These are phyloP conservation scores for Chloromyia formosa DNA, from an alignment of 2,888 invertebrate genomes.

Conservation along the genomic window DNA sequence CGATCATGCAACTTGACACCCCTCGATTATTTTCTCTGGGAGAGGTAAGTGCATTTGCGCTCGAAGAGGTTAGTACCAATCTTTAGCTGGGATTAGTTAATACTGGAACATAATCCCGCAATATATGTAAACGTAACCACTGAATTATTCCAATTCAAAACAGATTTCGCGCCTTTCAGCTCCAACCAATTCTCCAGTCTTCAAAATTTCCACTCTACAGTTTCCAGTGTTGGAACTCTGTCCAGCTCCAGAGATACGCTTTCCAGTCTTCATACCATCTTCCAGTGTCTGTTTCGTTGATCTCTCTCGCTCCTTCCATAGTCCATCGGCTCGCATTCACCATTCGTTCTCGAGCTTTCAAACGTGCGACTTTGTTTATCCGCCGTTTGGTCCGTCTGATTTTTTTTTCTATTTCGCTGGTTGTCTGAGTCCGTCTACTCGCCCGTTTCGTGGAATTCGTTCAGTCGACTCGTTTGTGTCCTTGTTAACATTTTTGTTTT, in stretches of 20 bases:
- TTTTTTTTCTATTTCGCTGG: not conserved
- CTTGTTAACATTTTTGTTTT: not conserved
- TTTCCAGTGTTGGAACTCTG: not conserved
- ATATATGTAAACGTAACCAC: too few relatives aligned
- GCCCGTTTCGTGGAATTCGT: not conserved
- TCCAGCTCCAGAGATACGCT: not conserved
- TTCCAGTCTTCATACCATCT: not conserved
- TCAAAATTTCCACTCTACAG: too few relatives aligned
- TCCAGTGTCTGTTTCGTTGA: not conserved
- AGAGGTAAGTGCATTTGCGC: too few relatives aligned
- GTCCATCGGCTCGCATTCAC: not conserved
- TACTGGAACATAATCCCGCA: too few relatives aligned
- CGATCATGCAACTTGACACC: too few relatives aligned
- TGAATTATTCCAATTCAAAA: too few relatives aligned
- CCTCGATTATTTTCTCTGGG: too few relatives aligned
- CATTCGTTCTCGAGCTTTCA: slow-evolving; percentile 34
- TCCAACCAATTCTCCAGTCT: not conserved
- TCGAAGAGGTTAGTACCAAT: too few relatives aligned
- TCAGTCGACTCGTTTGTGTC: not conserved
- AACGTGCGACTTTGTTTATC: slow-evolving; percentile 34
- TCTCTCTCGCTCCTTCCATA: not conserved
- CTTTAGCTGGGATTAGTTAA: too few relatives aligned
- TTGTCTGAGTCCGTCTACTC: not conserved
- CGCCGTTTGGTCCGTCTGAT: not conserved
- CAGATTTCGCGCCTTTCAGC: not conserved